Conservation (phyloP, 2,888 invertebrate species). For the Leptinotarsa haldemani region DNA sequence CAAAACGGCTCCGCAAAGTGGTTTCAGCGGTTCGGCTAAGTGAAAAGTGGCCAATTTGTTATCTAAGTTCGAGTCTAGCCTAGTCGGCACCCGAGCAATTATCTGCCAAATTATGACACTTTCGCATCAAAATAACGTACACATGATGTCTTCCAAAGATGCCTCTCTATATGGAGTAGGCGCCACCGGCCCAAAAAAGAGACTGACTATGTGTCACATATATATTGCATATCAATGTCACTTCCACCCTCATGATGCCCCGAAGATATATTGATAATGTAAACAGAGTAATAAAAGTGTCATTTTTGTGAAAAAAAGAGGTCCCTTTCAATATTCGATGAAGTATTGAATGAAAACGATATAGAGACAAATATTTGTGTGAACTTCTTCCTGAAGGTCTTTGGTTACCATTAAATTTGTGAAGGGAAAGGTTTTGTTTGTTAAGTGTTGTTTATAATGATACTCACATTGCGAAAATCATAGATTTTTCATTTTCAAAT, state of each 20-base stretch:
- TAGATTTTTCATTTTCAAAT: too few relatives aligned
- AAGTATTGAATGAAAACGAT: slow-evolving; percentile 16
- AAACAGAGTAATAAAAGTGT: slow-evolving; percentile 27
- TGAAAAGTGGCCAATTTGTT: slow-evolving; percentile 58
- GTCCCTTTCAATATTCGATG: not conserved
- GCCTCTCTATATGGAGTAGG: slow-evolving; percentile 46
- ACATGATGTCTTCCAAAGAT: slow-evolving; percentile 36
- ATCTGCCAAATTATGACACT: slow-evolving; percentile 64
- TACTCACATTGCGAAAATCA: too few relatives aligned
- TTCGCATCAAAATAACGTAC: slow-evolving; percentile 46
- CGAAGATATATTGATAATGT: slow-evolving; percentile 20
- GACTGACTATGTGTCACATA: slow-evolving; percentile 37
- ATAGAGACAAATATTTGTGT: slow-evolving; percentile 20
- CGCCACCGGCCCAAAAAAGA: slow-evolving; percentile 47
- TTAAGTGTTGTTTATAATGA: too few relatives aligned
- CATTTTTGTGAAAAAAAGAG: not conserved
- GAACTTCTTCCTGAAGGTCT: slow-evolving; percentile 5
- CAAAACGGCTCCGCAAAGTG: slow-evolving; percentile 8
- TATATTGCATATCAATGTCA: slow-evolving; percentile 44
- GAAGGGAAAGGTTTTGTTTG: too few relatives aligned
- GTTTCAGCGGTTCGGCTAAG: slow-evolving; percentile 23
- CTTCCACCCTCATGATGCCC: slow-evolving; percentile 35
- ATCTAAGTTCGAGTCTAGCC: slow-evolving; percentile 58
- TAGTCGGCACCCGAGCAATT: slow-evolving; percentile 62
- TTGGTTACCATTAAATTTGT: not conserved